A percentile compares a stretch with the other conserved stretches of the same genome.
These are phyloP conservation scores for Brienomyrus longianalis DNA, from an alignment of 2,113 vertebrate species.

Conservation along the genomic window DNA sequence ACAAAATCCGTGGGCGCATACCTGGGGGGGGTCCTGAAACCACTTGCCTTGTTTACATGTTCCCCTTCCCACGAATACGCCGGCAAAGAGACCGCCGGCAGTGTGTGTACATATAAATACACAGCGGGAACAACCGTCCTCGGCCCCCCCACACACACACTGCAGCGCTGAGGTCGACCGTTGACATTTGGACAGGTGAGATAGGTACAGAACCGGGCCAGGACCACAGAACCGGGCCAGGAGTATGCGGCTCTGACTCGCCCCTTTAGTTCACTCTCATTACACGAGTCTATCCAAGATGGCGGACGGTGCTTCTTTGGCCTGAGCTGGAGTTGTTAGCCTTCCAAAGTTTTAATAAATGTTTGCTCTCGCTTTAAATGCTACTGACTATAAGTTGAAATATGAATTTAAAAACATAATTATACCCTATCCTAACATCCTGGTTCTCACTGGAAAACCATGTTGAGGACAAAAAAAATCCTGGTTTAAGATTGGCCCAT, in stretches of 20 bases:
- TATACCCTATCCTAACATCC: not conserved
- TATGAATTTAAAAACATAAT: not conserved
- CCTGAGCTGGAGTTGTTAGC: not conserved
- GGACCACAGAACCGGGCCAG: not conserved
- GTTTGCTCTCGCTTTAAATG: not conserved
- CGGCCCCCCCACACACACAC: not conserved
- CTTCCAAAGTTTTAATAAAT: not conserved
- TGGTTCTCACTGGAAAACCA: not conserved
- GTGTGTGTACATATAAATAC: not conserved
- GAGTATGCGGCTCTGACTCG: not conserved
- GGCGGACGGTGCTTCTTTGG: not conserved
- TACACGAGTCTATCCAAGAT: not conserved
- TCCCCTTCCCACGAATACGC: not conserved
- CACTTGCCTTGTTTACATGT: not conserved
- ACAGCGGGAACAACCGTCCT: not conserved
- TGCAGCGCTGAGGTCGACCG: not conserved
- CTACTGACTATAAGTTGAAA: not conserved
- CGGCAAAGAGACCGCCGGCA: not conserved
- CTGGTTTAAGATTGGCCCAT: not conserved
- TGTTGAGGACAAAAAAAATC: not conserved
- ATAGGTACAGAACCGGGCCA: not conserved
- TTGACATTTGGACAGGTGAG: slow-evolving; percentile 15
- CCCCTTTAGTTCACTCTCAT: not conserved
- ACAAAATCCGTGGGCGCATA: not conserved
- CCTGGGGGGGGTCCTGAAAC: not conserved